Evolutionary conservation across 2,113 vertebrate species (phyloP), one percentile per base, ranked within the genome.

Genomic region (Sylvicapra grimmia): DNA sequence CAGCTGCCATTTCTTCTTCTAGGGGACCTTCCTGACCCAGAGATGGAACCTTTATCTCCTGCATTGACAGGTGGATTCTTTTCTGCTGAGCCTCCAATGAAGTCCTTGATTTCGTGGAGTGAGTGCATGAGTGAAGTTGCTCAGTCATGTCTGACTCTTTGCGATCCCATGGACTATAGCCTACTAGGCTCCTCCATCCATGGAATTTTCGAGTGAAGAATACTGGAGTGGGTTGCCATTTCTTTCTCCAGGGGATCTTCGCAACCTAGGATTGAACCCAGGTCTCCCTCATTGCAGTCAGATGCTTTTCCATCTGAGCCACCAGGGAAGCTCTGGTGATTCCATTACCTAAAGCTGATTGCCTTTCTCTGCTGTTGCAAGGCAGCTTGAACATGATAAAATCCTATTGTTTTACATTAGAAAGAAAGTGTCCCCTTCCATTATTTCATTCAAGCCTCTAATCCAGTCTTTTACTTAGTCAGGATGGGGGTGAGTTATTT

Each of bases 161-260:
- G n/a, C 0, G 0, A 40, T 72, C n/a, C 19, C n/a, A 40, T 40
- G n/a, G 68, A 40, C 19, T 6, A 3, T 36, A 40, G 19, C 19
- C n/a, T 23, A 40, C n/a, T 19, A 72, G 68, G n/a, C 19, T 72
- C n/a, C 19, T 72, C n/a, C 19, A 5, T 40, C n/a, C n/a, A 23
- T 72, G 19, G 5, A 5, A 40, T 72, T 72, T 72, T 72, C 68
- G 5, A 6, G 68, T 0, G 19, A 72, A 23, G 68, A 40, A 2
- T 72, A 72, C 68, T 72, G 68, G n/a, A 72, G n/a, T 72, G n/a
- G n/a, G 19, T 40, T 72, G 19, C 68, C n/a, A 40, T 40, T 72
- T 40, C n/a, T n/a, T 40, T 72, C 68, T 72, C 19, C 68, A 40
- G 68, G n/a, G n/a, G 10, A 12, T 72, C 21, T 40, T 72, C 10